Evolutionary conservation across 1,140 invertebrate genomes (phyloP), one percentile per base, ranked within the genome.

Genomic region (Drosophila triauraria): DNA sequence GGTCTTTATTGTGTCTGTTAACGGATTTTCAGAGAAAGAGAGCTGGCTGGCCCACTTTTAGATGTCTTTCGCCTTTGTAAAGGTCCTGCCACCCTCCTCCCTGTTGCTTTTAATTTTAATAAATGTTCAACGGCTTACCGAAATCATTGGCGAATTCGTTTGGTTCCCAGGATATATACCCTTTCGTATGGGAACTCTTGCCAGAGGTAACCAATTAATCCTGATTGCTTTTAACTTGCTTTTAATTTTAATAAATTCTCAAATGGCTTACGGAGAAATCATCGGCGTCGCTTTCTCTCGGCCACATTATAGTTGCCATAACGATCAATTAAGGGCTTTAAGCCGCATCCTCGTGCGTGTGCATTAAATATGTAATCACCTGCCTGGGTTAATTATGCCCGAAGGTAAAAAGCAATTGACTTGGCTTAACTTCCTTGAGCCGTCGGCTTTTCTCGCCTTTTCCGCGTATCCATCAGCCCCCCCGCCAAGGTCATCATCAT

Each of bases 1-100:
- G 64, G 75, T 70, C 75, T 78, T 65, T 78, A 78, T 78, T 78
- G 75, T 78, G 75, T 77, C 75, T 78, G 75, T 70, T 78, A 78
- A 78, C 75, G 75, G 74, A 77, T 78, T 78, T 78, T 57, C 32
- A 42, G 43, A 44, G 75, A 61, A 35, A 47, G 62, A 72, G n/a
- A 10, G n/a, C 23, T 20, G 51, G 30, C 40, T 30, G 58, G 43
- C 32, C 60, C 70, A 50, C 71, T 75, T 72, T 63, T 32, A 50
- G 48, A 60, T 42, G 32, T 48, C 40, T 30, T 50, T 43, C 27
- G 4, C 13, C 23, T 53, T 35, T 61, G 46, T 23, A 32, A 35
- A n/a, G 20, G 59, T 54, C 53, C 53, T 23, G 9, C 35, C 9
- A 30, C n/a, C 35, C 25, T n/a, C 30, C 20, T 64, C 38, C 56